Evolutionary conservation across 2,113 vertebrate genomes (phyloP), one percentile per base, ranked within the genome.

Genomic region (Petromus typicus): DNA sequence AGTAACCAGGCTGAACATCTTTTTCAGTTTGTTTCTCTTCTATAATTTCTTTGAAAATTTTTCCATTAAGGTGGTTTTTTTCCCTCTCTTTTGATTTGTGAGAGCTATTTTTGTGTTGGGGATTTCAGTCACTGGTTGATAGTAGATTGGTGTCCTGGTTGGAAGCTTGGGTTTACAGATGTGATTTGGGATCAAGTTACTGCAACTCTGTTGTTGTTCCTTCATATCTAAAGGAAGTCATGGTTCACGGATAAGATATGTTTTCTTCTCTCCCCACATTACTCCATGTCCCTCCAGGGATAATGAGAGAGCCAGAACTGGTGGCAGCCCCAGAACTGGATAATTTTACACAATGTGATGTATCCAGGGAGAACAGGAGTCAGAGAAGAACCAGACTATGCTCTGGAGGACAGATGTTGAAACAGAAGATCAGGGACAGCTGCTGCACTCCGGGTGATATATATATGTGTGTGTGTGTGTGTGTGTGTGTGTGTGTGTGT

Each of bases 1-100:
- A 40, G 84, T 66, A 78, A 80, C 71, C 90, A 95, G 80, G 75
- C 59, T 64, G 93, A 91, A 89, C 80, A 89, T 89, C 73, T 63
- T 84, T 90, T 96, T 51, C 93, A 89, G 63, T 95, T 94, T 91
- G 89, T 91, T 96, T 97, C 64, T 71, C 75, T 94, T 69, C 81
- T 91, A 75, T 94, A 89, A 93, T 93, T 94, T 93, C 75, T 78
- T 81, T 40, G 75, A 22, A 37, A 82, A 88, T 79, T 92, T 95
- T 97, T 88, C 94, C 86, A 67, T 88, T 43, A 90, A 56, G 63
- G 8, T 89, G n/a, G 13, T 93, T 54, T 51, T 51, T 4, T 20
- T 12, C 57, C 64, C 17, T 56, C 80, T 40, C 27, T 43, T 78
- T 82, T 93, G 89, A 91, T 93, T 90, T 81, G n/a, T 79, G 25